Evolutionary conservation across 2,797 vertebrate species (phyloP).

Genomic region (Gallinago stenura): DNA sequence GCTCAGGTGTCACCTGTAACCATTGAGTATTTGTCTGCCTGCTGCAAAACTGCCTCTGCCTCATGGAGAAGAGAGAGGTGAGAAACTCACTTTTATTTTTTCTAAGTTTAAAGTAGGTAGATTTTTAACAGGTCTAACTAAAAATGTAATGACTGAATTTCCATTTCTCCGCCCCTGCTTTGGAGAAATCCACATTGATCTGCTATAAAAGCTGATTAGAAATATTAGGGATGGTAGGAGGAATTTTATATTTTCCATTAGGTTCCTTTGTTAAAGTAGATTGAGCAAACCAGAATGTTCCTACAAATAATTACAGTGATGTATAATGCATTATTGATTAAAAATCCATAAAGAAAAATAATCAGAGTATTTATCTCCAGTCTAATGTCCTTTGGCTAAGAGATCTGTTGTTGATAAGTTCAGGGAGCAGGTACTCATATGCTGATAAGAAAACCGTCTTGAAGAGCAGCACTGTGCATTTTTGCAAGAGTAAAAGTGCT

Average conservation of each 20-base stretch:
- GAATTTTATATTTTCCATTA: background rate
- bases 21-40: background rate
- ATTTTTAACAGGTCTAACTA: background rate
- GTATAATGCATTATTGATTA: background rate
- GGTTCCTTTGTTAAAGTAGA: background rate
- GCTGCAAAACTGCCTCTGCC: background rate
- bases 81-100: background rate
- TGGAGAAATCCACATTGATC: background rate
- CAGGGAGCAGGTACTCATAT: background rate
- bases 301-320: background rate
- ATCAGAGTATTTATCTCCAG: background rate
- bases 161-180: background rate
- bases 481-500: background rate
- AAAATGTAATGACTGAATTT: background rate
- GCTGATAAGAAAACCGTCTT: background rate
- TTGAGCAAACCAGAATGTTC: background rate
- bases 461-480: background rate
- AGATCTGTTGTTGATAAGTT: background rate
- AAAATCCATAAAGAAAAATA: background rate
- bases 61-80: background rate
- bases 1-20: background rate
- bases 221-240: background rate
- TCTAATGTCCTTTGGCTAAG: background rate
- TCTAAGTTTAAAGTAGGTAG: background rate
- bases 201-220: background rate